Conservation (phyloP, 2,113 vertebrate genomes). For the Progne subis region DNA sequence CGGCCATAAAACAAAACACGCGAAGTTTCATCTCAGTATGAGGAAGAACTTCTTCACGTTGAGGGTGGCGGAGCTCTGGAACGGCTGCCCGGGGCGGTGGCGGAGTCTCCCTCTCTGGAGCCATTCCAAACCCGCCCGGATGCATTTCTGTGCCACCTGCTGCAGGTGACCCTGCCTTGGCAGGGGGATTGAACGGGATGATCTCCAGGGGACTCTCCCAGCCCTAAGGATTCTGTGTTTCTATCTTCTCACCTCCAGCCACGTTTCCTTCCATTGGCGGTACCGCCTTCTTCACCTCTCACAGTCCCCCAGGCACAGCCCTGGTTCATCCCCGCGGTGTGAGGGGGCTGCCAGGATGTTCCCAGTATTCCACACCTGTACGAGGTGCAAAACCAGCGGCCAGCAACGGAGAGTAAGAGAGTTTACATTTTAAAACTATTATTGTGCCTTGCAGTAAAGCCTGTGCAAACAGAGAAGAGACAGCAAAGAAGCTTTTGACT, state of each 20-base stretch:
- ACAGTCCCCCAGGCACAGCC: too few species aligned
- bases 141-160: rapidly evolving
- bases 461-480: background rate
- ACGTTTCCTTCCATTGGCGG: rapidly evolving
- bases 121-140: background rate
- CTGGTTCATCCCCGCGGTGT: background rate
- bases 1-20: background rate
- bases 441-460: background rate
- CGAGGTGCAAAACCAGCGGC: rapidly evolving
- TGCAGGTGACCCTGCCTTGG: background rate
- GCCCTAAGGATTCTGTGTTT: background rate
- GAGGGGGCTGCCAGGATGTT: background rate
- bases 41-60: rapidly evolving
- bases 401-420: background rate
- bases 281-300: background rate
- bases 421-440: background rate
- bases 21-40: rapidly evolving
- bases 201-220: background rate
- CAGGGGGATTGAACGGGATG: background rate
- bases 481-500: background rate
- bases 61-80: background rate
- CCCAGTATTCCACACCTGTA: background rate
- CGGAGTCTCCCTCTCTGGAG: background rate
- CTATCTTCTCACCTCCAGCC: background rate
- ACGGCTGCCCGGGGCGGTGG: background rate